Evolutionary conservation across 2,888 invertebrate species (phyloP), one percentile per base, ranked within the genome.

Genomic region (Parasteatoda lunata): DNA sequence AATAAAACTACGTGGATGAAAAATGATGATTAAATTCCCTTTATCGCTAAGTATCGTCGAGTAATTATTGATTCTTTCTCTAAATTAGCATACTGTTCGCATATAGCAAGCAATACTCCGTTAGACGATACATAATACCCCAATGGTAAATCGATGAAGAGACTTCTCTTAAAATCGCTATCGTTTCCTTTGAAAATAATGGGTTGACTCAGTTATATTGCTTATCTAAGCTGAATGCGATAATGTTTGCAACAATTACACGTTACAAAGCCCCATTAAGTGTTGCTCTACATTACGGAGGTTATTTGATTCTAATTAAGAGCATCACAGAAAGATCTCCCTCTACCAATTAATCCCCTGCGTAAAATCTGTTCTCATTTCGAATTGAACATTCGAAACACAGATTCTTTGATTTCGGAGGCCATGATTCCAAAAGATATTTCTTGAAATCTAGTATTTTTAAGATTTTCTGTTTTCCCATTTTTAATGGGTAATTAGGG

Each of bases 241-340:
- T 84, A 77, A 84, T 84, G 83, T 54, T 13, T 5, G 71, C 13
- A 65, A 52, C 83, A 77, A 77, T 84, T 84, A 66, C 51, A 54
- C 66, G 65, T 72, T 51, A 77, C 83, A 77, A 59, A 45, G 54
- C 51, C 75, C 71, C 81, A 82, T 82, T 72, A 82, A 49, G 54
- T 69, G 69, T 54, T 75, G 69, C 68, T 82, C 75, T 66, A 54
- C 81, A 75, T 75, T 75, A 68, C 52, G 45, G 71, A 66, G 72
- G 77, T 84, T 77, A 84, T 84, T 84, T 77, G 77, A 84, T 77
- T 84, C 83, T 84, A 84, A 84, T 84, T 84, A 84, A 77, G 77
- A 66, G 68, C 77, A 72, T 84, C 77, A 75, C 70, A 30, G 30
- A 30, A 30, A 30, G 30, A 30, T 84, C 65, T 77, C n/a, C 66